These are phyloP conservation scores for Gadopsis marmoratus DNA, from an alignment of 2,797 vertebrate species.

Conservation along the genomic window DNA sequence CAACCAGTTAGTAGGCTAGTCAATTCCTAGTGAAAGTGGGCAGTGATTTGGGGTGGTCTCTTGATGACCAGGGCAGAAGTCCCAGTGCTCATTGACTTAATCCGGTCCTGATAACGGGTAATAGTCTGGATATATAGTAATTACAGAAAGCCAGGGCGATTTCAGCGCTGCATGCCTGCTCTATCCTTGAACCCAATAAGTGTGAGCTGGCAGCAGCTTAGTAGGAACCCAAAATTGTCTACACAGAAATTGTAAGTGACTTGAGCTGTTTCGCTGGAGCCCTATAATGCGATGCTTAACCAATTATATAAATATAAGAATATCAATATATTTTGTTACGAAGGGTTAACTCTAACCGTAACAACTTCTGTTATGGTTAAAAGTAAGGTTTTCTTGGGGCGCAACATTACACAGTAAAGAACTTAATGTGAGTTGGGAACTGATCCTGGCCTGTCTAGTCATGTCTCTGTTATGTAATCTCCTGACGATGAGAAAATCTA, in stretches of 20 bases:
- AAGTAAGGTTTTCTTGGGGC: not conserved
- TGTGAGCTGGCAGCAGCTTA: constrained; percentile 51
- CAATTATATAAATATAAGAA: not conserved
- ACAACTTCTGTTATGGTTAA: not conserved
- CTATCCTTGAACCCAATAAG: constrained; percentile 73
- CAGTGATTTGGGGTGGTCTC: constrained; percentile 65
- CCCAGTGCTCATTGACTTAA: constrained; percentile 80
- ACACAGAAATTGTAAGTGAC: constrained; percentile 23
- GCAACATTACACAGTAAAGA: not conserved
- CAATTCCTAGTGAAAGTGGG: constrained; percentile 51
- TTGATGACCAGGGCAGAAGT: constrained; percentile 71
- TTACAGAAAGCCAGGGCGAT: constrained; percentile 76
- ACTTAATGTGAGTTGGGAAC: not conserved
- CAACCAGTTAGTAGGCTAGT: constrained; percentile 44
- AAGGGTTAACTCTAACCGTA: too few species aligned
- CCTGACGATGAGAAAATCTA: constrained; percentile 35
- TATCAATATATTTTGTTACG: too few species aligned
- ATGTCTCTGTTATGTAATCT: constrained; percentile 25
- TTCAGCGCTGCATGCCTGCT: constrained; percentile 57
- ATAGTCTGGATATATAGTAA: constrained; percentile 81
- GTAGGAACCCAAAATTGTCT: constrained; percentile 38
- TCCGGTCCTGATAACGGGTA: constrained; percentile 77
- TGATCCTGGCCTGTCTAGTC: constrained; percentile 17
- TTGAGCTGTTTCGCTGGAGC: constrained; percentile 16
- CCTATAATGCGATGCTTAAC: constrained; percentile 1